Percentiles rank a stretch among this genome's conserved stretches.
Evolutionary conservation across 2,797 vertebrate genomes (phyloP).

Genomic region (Hypotaenidia okinawae): DNA sequence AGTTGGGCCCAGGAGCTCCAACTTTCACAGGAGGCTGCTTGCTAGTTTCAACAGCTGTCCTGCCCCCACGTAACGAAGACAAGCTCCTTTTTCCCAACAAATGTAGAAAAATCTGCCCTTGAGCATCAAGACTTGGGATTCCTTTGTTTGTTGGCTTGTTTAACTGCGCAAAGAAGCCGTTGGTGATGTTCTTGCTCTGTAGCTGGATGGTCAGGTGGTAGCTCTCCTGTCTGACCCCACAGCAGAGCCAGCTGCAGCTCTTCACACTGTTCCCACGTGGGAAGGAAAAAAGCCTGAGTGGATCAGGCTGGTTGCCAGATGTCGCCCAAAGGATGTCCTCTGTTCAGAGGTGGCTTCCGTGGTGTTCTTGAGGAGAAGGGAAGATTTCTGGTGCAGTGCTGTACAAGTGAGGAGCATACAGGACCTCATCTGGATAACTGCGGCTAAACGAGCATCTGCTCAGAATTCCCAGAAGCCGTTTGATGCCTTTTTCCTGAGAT

Average conservation of each 20-base stretch:
- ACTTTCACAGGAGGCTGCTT: not conserved
- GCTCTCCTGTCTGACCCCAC: not conserved
- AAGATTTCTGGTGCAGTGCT: not conserved
- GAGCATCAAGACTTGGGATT: not conserved
- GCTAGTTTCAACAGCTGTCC: not conserved
- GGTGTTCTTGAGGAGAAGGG: not conserved
- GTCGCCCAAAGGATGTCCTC: not conserved
- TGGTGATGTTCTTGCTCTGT: not conserved
- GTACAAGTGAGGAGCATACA: not conserved
- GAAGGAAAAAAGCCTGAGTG: not conserved
- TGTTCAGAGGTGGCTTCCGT: not conserved
- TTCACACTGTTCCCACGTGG: not conserved
- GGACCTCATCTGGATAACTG: not conserved
- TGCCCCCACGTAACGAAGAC: not conserved
- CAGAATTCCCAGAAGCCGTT: not conserved
- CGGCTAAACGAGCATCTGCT: not conserved
- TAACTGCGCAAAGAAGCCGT: not conserved
- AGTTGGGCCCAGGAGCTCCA: constrained; percentile 24
- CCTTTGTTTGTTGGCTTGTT: not conserved
- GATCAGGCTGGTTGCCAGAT: not conserved
- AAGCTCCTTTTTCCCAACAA: not conserved
- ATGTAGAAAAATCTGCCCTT: not conserved
- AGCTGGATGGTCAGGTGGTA: fast-evolving
- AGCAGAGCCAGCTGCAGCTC: not conserved
- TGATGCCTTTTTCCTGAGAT: not conserved